Conservation (phyloP, 1,140 invertebrate species). For the Pseudoatta argentina region DNA sequence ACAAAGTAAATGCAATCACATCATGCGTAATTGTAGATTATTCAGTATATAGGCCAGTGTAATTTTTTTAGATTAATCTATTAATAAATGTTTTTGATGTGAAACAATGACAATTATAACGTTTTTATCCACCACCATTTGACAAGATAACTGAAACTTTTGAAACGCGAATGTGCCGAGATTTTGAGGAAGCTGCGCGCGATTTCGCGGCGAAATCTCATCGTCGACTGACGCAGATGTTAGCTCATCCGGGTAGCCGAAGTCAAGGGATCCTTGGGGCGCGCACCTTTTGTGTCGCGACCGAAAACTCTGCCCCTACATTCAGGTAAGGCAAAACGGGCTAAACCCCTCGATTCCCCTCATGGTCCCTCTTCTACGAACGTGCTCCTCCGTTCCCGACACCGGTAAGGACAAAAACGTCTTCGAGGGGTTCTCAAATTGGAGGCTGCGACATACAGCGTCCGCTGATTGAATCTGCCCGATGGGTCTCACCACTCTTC, state of each 20-base stretch:
- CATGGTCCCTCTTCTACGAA: slow-evolving; percentile 28
- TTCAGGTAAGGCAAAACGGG: slow-evolving; percentile 78
- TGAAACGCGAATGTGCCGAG: background rate
- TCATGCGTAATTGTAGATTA: background rate
- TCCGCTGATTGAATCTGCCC: slow-evolving; percentile 51
- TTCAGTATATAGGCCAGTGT: background rate
- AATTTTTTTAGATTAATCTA: slow-evolving; percentile 7
- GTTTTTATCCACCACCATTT: background rate
- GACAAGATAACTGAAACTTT: background rate
- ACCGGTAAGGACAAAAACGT: slow-evolving; percentile 80
- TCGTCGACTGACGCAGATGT: slow-evolving; percentile 84
- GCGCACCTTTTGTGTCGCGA: slow-evolving; percentile 81
- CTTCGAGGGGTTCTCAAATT: slow-evolving; percentile 83
- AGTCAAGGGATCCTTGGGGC: slow-evolving; percentile 84
- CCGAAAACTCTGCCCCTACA: slow-evolving; percentile 81
- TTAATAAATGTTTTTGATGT: background rate
- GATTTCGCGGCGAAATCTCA: slow-evolving; percentile 81
- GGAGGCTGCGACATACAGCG: slow-evolving; percentile 41
- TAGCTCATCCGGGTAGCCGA: slow-evolving; percentile 81
- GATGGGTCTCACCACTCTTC: background rate
- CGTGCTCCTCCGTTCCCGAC: slow-evolving; percentile 4
- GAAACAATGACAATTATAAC: background rate
- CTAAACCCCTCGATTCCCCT: slow-evolving; percentile 67
- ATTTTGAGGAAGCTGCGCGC: slow-evolving; percentile 45
- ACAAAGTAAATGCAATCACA: background rate